A percentile compares a stretch with the other conserved stretches of the same genome.
phyloP scores from a whole-genome alignment of 2,888 invertebrate genomes.

The Isotomurus palustris region DNA sequence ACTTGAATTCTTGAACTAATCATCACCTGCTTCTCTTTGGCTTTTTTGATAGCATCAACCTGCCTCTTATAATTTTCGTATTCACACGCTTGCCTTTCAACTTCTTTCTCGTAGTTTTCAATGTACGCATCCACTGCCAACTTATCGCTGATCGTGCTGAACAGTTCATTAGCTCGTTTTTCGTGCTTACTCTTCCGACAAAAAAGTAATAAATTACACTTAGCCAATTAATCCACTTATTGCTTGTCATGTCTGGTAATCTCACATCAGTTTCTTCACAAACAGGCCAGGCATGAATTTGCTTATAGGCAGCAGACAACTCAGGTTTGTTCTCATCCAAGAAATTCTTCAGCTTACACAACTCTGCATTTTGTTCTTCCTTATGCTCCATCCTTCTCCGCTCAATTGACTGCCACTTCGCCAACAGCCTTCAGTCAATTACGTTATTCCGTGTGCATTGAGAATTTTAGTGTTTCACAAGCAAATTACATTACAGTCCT shows the following conservation, averaged over 20 bases:
- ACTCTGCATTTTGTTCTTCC: conserved; percentile 14
- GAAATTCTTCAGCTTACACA: conserved; percentile 23
- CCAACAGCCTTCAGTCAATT: conserved; percentile 18
- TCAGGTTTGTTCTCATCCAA: conserved; percentile 19
- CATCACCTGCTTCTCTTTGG: conserved; percentile 39
- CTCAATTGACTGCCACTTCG: conserved; percentile 22
- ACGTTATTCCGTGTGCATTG: no score
- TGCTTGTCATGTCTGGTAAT: no score
- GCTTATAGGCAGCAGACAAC: conserved; percentile 19
- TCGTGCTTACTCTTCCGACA: no score
- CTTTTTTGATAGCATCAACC: conserved; percentile 35
- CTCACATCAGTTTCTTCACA: conserved; percentile 20
- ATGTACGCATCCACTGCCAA: conserved; percentile 36
- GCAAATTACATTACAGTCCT: no score
- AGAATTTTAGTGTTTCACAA: no score
- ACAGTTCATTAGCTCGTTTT: conserved; percentile 5
- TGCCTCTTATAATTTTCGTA: conserved; percentile 31
- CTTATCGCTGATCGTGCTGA: conserved; percentile 31
- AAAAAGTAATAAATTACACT: no score
- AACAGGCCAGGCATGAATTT: conserved; percentile 13
- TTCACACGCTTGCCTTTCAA: conserved; percentile 43
- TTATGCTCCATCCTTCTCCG: conserved; percentile 24
- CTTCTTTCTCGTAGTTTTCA: conserved; percentile 39
- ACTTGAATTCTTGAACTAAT: background rate
- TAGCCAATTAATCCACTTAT: no score